phyloP scores from a whole-genome alignment of 1,140 invertebrate genomes.

The Zaprionus kolodkinae region DNA sequence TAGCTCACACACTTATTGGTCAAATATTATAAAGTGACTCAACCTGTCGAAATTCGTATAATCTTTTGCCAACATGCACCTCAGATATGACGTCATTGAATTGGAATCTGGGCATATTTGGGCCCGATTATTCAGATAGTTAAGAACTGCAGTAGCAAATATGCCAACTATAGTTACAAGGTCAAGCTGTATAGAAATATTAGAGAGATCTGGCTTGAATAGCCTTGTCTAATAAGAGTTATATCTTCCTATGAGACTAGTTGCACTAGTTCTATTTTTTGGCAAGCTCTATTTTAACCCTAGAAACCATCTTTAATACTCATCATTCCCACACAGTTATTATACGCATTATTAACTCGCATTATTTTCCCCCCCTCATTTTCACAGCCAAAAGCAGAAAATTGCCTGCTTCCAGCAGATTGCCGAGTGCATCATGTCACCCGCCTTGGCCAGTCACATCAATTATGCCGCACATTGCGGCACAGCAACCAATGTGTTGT shows the following conservation, averaged over 20 bases:
- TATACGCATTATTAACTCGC: neutral
- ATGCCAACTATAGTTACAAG: no score
- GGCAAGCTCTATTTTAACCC: no score
- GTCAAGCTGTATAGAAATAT: no score
- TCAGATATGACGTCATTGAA: slow-evolving; percentile 50
- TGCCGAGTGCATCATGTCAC: slow-evolving; percentile 88
- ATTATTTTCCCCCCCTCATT: slow-evolving; percentile 48
- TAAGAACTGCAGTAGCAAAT: no score
- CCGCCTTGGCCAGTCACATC: slow-evolving; percentile 84
- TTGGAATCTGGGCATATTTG: slow-evolving; percentile 7
- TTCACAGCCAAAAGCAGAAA: slow-evolving; percentile 89
- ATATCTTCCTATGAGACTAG: no score
- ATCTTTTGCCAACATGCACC: neutral
- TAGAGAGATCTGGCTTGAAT: neutral
- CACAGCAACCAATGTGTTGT: slow-evolving; percentile 89
- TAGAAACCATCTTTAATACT: no score
- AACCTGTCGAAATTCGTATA: no score
- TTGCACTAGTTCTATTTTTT: no score
- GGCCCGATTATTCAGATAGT: neutral
- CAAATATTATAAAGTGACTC: neutral
- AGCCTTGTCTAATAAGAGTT: neutral
- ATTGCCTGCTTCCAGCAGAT: slow-evolving; percentile 88
- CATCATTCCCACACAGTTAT: neutral
- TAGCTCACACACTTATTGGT: slow-evolving; percentile 11
- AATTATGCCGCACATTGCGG: slow-evolving; percentile 89